These are phyloP conservation scores for Arenaria interpres DNA, from an alignment of 2,113 vertebrate genomes.

Conservation along the genomic window DNA sequence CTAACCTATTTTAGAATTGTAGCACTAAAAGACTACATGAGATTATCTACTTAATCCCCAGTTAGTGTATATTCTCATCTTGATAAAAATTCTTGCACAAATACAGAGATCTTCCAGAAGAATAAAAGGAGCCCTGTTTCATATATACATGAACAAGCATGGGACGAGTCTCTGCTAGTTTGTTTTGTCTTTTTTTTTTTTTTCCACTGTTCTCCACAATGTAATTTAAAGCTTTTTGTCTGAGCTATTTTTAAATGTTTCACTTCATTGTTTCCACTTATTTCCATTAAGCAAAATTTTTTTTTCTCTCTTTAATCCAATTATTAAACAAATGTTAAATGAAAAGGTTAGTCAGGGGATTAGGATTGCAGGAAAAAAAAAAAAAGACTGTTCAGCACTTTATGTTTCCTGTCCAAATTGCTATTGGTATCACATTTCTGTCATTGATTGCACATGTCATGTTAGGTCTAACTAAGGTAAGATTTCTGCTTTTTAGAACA, in stretches of 20 bases:
- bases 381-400: not conserved
- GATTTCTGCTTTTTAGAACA: not conserved
- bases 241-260: not conserved
- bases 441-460: not conserved
- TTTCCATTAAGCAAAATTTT: not conserved
- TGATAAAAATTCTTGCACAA: not conserved
- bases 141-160: not conserved
- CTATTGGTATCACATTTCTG: not conserved
- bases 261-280: not conserved
- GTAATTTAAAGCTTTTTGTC: not conserved
- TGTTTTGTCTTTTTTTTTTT: not conserved
- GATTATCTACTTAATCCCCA: not conserved
- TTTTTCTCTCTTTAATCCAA: slow-evolving; percentile 11
- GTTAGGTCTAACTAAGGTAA: not conserved
- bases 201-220: not conserved
- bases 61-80: not conserved
- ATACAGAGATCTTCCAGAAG: not conserved
- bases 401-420: not conserved
- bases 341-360: not conserved
- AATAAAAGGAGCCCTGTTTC: not conserved
- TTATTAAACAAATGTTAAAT: not conserved
- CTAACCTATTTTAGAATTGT: not conserved
- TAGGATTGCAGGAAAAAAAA: not conserved
- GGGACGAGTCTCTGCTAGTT: not conserved
- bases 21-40: not conserved